These are phyloP conservation scores for Apteryx owenii DNA, from an alignment of 2,113 vertebrate species.

Conservation along the genomic window DNA sequence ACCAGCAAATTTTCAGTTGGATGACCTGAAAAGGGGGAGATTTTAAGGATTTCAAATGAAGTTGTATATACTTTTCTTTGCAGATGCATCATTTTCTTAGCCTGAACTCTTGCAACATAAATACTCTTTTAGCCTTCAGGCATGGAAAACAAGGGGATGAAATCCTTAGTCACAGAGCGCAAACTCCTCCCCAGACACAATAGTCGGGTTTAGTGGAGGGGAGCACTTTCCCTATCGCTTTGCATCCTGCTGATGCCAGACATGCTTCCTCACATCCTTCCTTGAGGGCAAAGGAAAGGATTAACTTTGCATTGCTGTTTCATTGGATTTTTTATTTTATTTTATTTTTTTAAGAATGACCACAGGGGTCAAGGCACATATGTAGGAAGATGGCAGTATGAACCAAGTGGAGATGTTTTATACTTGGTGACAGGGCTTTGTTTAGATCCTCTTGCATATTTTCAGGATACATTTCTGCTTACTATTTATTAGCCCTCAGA, in stretches of 20 bases:
- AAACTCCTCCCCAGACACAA: neutral
- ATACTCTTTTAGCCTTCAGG: neutral
- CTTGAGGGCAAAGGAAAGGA: neutral
- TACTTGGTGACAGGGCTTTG: neutral
- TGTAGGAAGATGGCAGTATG: neutral
- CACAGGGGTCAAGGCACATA: neutral
- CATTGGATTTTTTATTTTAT: neutral
- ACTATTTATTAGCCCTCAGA: neutral
- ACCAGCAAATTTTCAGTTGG: neutral
- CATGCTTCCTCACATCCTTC: neutral
- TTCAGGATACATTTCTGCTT: neutral
- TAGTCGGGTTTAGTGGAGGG: neutral
- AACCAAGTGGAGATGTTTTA: neutral
- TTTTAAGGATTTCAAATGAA: neutral
- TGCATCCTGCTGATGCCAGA: neutral
- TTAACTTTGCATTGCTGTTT: neutral
- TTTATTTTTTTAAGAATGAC: neutral
- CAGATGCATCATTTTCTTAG: neutral
- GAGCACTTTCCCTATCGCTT: neutral
- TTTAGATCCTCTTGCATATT: neutral
- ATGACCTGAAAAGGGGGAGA: neutral
- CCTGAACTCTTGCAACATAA: neutral
- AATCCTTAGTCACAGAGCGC: neutral
- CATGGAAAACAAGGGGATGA: neutral
- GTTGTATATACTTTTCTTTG: neutral